Evolutionary conservation across 2,888 invertebrate genomes (phyloP), one percentile per base, ranked within the genome.

Genomic region (Pinctada fucata): DNA sequence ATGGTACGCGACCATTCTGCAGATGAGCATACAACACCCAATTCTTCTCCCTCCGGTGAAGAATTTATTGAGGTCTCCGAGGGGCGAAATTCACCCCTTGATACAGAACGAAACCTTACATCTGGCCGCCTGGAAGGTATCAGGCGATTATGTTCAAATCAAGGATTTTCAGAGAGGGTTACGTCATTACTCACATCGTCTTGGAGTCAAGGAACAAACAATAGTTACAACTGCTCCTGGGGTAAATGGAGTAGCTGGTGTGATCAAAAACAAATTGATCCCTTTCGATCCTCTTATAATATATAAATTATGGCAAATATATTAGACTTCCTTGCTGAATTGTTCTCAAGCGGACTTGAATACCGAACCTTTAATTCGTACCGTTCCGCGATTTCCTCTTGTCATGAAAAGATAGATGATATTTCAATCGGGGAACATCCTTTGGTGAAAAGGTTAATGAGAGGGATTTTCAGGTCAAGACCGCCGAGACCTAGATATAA

Each of bases 351-450:
- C 63, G 68, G 68, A 13, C 47, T 68, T 45, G 45, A 68, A 68
- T 68, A 68, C 4, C 16, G 68, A 16, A 68, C 63, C 45, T 58
- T 72, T 48, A 58, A 75, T 75, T 13, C 13, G 13, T 58, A 58
- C 13, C 58, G 58, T 58, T 75, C 79, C 50, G 72, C 66, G 2
- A 70, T 79, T 6, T 75, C 79, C 8, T 79, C 75, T 6, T 10
- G 70, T 31, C 68, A 70, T 3, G 50, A 63, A 3, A 31, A 72
- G 50, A 49, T 75, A 31, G 72, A 79, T 67, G 66, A 65, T 67
- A 3, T 31, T n/a, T 65, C 64, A 71, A 64, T n/a, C 52, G 50
- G n/a, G n/a, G 58, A 58, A 58, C 58, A 58, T 58, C 58, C 58
- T 13, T 13, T 58, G 58, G 58, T 58, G 8, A 58, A 58, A 58